phyloP scores from a whole-genome alignment of 2,888 invertebrate species.

The Plutella xylostella region DNA sequence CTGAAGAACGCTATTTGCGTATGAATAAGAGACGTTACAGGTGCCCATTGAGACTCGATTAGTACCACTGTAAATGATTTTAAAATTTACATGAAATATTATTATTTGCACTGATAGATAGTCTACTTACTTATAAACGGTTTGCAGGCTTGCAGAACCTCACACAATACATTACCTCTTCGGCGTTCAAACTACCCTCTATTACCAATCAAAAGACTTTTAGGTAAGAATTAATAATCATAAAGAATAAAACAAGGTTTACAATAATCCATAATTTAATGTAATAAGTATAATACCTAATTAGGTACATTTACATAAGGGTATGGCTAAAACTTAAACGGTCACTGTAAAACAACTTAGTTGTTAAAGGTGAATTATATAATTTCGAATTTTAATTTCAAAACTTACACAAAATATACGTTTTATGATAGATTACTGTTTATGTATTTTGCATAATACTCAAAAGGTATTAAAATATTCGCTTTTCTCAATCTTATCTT shows the following conservation, averaged over 20 bases:
- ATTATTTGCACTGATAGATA: too few relatives aligned
- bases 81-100: too few relatives aligned
- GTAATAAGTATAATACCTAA: constrained; percentile 55
- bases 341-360: constrained; percentile 19
- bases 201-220: too few relatives aligned
- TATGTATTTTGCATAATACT: constrained; percentile 39
- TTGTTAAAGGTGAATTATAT: too few relatives aligned
- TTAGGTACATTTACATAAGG: constrained; percentile 47
- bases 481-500: constrained; percentile 38
- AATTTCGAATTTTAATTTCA: too few relatives aligned
- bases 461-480: constrained; percentile 59
- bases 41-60: neutral
- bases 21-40: neutral
- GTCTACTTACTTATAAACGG: too few relatives aligned
- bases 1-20: constrained; percentile 22
- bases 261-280: constrained; percentile 54
- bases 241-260: constrained; percentile 26
- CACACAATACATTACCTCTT: too few relatives aligned
- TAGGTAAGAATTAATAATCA: too few relatives aligned
- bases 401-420: constrained; percentile 7
- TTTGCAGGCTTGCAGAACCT: too few relatives aligned
- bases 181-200: too few relatives aligned
- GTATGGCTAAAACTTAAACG: constrained; percentile 45
- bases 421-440: constrained; percentile 5
- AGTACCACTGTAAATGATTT: too few relatives aligned